A percentile compares a stretch with the other conserved stretches of the same genome.
Evolutionary conservation across 2,113 vertebrate genomes (phyloP).

Genomic region (Corvus moneduloides): DNA sequence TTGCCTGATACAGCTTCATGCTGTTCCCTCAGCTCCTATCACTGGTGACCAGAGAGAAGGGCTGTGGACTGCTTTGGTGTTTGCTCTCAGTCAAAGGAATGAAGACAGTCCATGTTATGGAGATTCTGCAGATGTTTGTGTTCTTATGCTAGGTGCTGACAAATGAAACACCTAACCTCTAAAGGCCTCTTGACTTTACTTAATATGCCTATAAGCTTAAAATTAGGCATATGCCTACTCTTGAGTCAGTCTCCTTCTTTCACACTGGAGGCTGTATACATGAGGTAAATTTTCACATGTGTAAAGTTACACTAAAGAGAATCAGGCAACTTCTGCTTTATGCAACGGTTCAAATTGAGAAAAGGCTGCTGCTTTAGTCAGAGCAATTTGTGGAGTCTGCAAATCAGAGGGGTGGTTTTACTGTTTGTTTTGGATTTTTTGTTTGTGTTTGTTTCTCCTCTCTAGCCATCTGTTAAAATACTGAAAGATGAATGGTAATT

Average conservation of each 20-base stretch:
- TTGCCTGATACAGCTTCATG: neutral
- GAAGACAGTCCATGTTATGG: neutral
- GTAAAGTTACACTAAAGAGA: neutral
- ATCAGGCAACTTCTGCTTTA: neutral
- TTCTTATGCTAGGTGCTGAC: neutral
- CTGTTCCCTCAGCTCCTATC: neutral
- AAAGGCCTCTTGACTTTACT: neutral
- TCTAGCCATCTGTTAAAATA: neutral
- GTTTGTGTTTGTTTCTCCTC: neutral
- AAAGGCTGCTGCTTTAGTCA: neutral
- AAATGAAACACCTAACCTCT: neutral
- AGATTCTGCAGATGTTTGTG: neutral
- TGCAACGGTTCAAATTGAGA: neutral
- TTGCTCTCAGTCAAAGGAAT: neutral
- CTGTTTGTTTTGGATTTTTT: neutral
- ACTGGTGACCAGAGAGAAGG: neutral
- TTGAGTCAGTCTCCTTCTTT: neutral
- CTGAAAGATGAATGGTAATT: neutral
- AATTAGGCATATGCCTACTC: neutral
- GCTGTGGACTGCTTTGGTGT: neutral
- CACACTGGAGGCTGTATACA: neutral
- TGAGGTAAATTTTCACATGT: fast-evolving
- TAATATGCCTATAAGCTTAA: neutral
- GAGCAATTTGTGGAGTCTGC: neutral
- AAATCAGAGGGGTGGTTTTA: neutral